Percentiles rank a stretch among this genome's conserved stretches.
Evolutionary conservation across 2,113 vertebrate genomes (phyloP).

Genomic region (Microtus pennsylvanicus): DNA sequence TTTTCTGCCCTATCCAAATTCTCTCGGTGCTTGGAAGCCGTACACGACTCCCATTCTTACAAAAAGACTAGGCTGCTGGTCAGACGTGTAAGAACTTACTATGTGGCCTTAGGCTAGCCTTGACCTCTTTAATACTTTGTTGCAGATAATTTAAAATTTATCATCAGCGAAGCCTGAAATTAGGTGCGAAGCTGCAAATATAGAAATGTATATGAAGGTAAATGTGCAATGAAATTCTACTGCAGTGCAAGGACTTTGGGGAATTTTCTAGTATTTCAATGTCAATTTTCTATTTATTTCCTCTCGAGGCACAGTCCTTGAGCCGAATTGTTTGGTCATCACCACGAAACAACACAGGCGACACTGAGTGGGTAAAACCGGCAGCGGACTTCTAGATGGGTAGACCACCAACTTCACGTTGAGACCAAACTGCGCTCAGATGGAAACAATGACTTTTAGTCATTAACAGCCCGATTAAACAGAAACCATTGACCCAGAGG

Average conservation of each 20-base stretch:
- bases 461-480: conserved; percentile 76
- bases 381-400: background rate
- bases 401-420: conserved; percentile 79
- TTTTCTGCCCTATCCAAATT: background rate
- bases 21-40: background rate
- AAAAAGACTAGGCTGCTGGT: background rate
- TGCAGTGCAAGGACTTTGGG: background rate
- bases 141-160: conserved; percentile 40
- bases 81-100: background rate
- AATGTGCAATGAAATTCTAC: background rate
- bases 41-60: background rate
- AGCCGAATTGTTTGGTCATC: background rate
- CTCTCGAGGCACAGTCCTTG: background rate
- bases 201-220: background rate
- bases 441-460: conserved; percentile 79
- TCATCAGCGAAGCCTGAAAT: background rate
- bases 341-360: background rate
- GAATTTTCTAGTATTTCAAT: background rate
- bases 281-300: conserved; percentile 1
- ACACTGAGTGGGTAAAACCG: conserved; percentile 18
- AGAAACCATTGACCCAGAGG: conserved; percentile 68
- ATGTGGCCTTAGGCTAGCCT: background rate
- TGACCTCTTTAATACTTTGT: background rate
- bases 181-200: background rate
- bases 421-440: conserved; percentile 75